phyloP scores from a whole-genome alignment of 2,113 vertebrate species.

The Ranitomeya variabilis region DNA sequence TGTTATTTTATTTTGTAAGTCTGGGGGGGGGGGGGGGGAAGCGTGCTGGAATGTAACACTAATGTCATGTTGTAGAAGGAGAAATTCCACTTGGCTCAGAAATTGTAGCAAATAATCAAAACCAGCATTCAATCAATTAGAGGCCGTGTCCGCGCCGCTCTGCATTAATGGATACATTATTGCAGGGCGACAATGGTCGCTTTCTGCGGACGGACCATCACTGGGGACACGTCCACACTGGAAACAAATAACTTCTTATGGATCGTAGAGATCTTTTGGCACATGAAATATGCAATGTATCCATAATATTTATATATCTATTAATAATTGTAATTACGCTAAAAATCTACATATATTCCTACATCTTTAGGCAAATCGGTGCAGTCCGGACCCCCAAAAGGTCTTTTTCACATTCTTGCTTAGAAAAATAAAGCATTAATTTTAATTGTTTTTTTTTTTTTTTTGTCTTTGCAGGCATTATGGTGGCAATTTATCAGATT shows the following conservation, averaged over 20 bases:
- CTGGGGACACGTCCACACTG: background rate
- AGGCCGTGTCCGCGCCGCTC: background rate
- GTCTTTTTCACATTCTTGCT: too few species aligned
- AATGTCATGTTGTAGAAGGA: conserved; percentile 30
- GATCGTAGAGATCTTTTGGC: background rate
- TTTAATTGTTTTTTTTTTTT: too few species aligned
- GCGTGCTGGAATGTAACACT: conserved; percentile 29
- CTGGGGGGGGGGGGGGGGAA: background rate
- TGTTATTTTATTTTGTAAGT: background rate
- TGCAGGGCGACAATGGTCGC: background rate
- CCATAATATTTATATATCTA: too few species aligned
- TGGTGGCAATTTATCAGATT: too few species aligned
- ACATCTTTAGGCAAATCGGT: too few species aligned
- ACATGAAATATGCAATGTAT: background rate
- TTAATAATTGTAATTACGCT: too few species aligned
- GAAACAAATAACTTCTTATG: background rate
- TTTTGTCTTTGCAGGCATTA: too few species aligned
- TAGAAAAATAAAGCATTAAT: too few species aligned
- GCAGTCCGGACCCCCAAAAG: too few species aligned
- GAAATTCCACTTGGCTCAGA: conserved; percentile 4
- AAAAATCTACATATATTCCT: too few species aligned
- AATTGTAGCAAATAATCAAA: conserved; percentile 15
- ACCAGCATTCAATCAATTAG: background rate
- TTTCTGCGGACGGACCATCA: background rate
- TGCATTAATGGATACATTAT: background rate